Evolutionary conservation across 2,888 invertebrate genomes (phyloP).

Genomic region (Erebia palarica): DNA sequence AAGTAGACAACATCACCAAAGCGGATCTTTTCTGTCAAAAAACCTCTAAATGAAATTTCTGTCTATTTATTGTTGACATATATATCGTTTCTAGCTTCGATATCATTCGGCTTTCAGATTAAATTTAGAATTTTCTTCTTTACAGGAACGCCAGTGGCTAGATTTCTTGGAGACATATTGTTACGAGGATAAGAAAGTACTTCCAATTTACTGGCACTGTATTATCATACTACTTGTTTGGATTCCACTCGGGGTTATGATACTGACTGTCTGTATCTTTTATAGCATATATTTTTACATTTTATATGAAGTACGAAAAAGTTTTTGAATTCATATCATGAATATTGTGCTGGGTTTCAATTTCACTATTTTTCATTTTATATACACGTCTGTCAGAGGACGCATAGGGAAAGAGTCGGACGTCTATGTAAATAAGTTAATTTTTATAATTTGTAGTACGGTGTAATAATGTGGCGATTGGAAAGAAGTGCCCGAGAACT

Average conservation of each 20-base stretch:
- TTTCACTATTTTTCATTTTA: too few relatives aligned
- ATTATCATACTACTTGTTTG: conserved; percentile 89
- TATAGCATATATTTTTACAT: neutral
- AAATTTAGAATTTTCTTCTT: conserved; percentile 7
- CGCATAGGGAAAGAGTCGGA: too few relatives aligned
- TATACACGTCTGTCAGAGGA: too few relatives aligned
- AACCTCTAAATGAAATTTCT: too few relatives aligned
- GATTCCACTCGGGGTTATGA: conserved; percentile 88
- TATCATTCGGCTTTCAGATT: too few relatives aligned
- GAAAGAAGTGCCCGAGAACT: conserved; percentile 85
- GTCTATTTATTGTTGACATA: too few relatives aligned
- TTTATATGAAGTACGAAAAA: conserved; percentile 16
- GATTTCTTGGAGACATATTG: conserved; percentile 90
- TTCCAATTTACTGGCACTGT: conserved; percentile 90
- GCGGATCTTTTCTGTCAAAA: too few relatives aligned
- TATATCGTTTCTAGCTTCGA: too few relatives aligned
- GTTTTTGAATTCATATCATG: too few relatives aligned
- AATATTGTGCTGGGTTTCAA: too few relatives aligned
- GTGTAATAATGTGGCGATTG: conserved; percentile 78
- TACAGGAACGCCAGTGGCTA: conserved; percentile 87
- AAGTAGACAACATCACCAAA: too few relatives aligned
- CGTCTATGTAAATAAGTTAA: too few relatives aligned
- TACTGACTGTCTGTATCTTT: conserved; percentile 85
- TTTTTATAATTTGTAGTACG: conserved; percentile 53
- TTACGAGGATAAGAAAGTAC: conserved; percentile 84